Base-by-base conservation (phyloP, 2,888 invertebrate genomes). In the Dolichopus griseipennis region DNA sequence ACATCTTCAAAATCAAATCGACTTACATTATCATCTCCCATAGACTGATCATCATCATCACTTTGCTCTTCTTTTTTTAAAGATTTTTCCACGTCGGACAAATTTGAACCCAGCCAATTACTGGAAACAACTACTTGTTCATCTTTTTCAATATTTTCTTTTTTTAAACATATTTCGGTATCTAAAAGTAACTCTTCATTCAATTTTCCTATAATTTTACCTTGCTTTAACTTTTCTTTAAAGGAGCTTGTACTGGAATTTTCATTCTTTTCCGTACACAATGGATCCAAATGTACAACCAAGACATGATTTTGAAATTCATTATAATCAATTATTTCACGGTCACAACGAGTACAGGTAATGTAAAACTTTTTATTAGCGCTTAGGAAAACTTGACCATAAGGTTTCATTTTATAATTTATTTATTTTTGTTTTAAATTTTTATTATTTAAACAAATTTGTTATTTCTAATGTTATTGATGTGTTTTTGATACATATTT, bases 291-390 rank as follows among this genome's bases (percentile, higher is more conserved):
- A 18, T 52, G 52, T 18, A 52, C 15, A 15, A 18, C n/a, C n/a
- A 52, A 52, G 52, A 52, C 52, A 52, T 52, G 52, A 6, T 52
- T 15, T n/a, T 52, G 52, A 18, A 52, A 52, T 18, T 52, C 52
- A 52, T n/a, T 52, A 52, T 52, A 52, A n/a, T 52, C 52, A 52
- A 52, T 52, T 52, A 52, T 52, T 52, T 52, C 52, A 18, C n/a
- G 18, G 2, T 52, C 52, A 18, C 52, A 52, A 52, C 52, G 52
- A 52, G 52, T 52, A 52, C 52, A 52, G 15, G 52, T 52, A 18
- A 52, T 52, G 52, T 12, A 52, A 18, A 52, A 52, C 6, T 18
- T 52, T 52, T 52, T 52, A 18, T 52, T 52, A 12, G 15, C 18
- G 15, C 18, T 18, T 52, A 52, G 15, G 15, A 52, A 52, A 18